These are phyloP conservation scores for Nycticryphes semicollaris DNA, from an alignment of 2,113 vertebrate genomes.

Conservation along the genomic window DNA sequence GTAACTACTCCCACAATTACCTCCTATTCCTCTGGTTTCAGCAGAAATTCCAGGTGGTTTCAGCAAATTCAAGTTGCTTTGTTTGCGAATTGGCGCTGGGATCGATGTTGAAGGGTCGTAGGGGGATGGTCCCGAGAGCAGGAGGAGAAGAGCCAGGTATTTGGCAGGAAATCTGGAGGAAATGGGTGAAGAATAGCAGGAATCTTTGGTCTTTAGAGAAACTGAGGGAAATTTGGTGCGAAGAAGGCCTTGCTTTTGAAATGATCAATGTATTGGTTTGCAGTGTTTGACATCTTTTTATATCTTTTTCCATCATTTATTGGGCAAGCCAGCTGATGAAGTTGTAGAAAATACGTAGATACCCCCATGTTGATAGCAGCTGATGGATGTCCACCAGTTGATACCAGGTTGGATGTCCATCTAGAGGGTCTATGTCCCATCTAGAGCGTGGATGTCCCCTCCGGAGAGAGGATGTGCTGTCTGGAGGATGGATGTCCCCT, in stretches of 20 bases:
- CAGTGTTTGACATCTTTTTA: background rate
- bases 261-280: background rate
- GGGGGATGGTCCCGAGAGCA: background rate
- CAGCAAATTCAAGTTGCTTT: background rate
- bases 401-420: background rate
- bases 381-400: background rate
- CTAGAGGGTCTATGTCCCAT: too few species aligned
- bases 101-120: fast-evolving
- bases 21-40: background rate
- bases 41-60: background rate
- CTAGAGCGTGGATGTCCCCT: background rate
- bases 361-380: fast-evolving
- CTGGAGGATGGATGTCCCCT: background rate
- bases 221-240: fast-evolving
- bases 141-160: background rate
- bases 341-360: fast-evolving
- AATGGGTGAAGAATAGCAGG: background rate
- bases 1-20: too few species aligned
- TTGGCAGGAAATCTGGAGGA: background rate
- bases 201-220: fast-evolving
- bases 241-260: background rate
- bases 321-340: background rate
- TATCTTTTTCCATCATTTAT: background rate
- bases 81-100: fast-evolving
- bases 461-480: too few species aligned